phyloP scores from a whole-genome alignment of 2,113 vertebrate species.

The Dunckerocampus dactyliophorus region DNA sequence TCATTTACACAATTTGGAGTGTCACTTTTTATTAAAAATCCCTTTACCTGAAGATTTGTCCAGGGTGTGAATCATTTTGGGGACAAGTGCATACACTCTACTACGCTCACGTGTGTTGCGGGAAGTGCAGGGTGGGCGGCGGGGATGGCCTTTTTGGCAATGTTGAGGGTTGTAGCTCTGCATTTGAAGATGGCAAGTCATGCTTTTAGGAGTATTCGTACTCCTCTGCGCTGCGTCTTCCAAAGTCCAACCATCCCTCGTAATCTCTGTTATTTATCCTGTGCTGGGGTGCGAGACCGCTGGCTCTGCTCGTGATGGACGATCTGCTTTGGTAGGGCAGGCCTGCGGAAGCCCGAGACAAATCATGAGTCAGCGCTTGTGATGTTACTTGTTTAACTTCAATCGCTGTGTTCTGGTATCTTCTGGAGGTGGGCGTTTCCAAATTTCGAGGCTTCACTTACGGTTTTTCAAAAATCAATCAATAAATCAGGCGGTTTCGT shows the following conservation, averaged over 20 bases:
- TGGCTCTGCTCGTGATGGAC: slow-evolving; percentile 77
- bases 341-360: slow-evolving; percentile 41
- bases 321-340: slow-evolving; percentile 70
- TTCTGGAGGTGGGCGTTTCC: too few relatives aligned
- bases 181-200: background rate
- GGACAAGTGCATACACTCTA: background rate
- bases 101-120: slow-evolving; percentile 20
- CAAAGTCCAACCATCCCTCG: slow-evolving; percentile 98
- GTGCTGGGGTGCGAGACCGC: slow-evolving; percentile 77
- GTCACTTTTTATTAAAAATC: too few relatives aligned
- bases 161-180: slow-evolving; percentile 9
- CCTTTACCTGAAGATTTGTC: too few relatives aligned
- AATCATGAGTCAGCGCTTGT: background rate
- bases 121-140: slow-evolving; percentile 44
- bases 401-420: slow-evolving; percentile 5
- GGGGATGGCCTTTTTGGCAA: slow-evolving; percentile 16
- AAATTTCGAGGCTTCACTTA: too few relatives aligned
- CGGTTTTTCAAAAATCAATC: too few relatives aligned
- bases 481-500: too few relatives aligned
- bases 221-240: slow-evolving; percentile 89
- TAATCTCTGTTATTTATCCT: slow-evolving; percentile 96
- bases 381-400: slow-evolving; percentile 25
- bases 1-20: too few relatives aligned
- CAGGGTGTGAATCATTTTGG: background rate
- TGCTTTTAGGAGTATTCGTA: slow-evolving; percentile 82